Evolutionary conservation across 1,140 invertebrate species (phyloP).

Genomic region (Ruditapes philippinarum): DNA sequence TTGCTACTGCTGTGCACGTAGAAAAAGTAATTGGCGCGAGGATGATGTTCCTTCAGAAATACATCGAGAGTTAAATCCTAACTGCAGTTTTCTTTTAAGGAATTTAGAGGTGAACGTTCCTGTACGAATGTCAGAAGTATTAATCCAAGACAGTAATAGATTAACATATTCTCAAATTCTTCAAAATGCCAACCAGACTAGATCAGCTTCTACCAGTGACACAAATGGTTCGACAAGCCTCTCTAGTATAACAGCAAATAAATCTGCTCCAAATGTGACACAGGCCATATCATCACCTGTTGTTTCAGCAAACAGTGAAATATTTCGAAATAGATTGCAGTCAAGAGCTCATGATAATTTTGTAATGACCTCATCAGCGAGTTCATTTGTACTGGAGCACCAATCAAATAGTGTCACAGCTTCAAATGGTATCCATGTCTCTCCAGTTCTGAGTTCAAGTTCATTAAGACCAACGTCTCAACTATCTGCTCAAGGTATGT

Average conservation of each 20-base stretch:
- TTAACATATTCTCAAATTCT: too few relatives aligned
- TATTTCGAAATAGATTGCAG: neutral
- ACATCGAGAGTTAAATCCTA: slow-evolving; percentile 25
- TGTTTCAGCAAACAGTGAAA: neutral
- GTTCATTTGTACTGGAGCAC: too few relatives aligned
- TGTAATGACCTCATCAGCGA: too few relatives aligned
- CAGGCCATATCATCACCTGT: too few relatives aligned
- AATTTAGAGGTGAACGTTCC: slow-evolving; percentile 47
- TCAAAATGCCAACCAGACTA: too few relatives aligned
- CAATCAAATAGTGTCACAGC: too few relatives aligned
- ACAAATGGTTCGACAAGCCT: neutral
- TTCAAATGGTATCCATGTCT: too few relatives aligned
- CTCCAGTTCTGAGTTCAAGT: too few relatives aligned
- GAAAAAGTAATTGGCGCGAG: slow-evolving; percentile 19
- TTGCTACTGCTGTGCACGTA: slow-evolving; percentile 42
- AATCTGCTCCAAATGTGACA: too few relatives aligned
- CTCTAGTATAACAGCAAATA: too few relatives aligned
- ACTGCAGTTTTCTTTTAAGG: slow-evolving; percentile 27
- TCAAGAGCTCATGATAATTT: neutral
- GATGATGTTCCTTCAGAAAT: neutral
- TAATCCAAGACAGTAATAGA: neutral
- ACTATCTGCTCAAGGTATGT: neutral
- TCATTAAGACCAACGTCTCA: neutral
- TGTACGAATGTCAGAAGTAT: neutral
- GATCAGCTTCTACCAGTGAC: neutral